Evolutionary conservation across 2,888 invertebrate genomes (phyloP).

Genomic region (Hypomecis punctinalis): DNA sequence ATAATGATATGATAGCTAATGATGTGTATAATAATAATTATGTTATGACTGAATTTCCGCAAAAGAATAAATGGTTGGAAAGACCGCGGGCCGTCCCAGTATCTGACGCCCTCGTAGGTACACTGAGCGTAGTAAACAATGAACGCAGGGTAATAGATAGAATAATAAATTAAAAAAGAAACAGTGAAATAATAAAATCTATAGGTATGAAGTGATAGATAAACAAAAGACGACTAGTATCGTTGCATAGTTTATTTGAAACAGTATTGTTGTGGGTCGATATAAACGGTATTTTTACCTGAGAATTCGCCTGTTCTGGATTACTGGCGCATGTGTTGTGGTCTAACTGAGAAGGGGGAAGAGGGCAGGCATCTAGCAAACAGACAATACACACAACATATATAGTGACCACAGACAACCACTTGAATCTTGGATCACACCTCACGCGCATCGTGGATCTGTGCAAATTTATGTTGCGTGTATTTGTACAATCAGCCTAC

Average conservation of each 20-base stretch:
- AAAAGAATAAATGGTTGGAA: constrained; percentile 58
- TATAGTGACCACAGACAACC: constrained; percentile 85
- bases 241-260: constrained; percentile 82
- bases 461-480: constrained; percentile 82
- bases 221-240: constrained; percentile 79
- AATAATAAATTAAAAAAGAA: constrained; percentile 63
- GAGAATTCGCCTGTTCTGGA: constrained; percentile 89
- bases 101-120: constrained; percentile 62
- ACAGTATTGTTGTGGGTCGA: constrained; percentile 81
- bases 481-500: constrained; percentile 78
- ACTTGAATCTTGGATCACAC: constrained; percentile 84
- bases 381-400: constrained; percentile 94
- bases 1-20: constrained; percentile 75
- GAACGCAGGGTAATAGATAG: constrained; percentile 64
- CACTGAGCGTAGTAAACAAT: constrained; percentile 73
- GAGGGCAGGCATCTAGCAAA: constrained; percentile 97
- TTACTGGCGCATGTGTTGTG: constrained; percentile 91
- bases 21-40: constrained; percentile 66
- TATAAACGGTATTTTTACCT: constrained; percentile 87
- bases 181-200: constrained; percentile 76
- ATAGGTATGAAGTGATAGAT: constrained; percentile 80
- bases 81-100: constrained; percentile 53
- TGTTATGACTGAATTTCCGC: constrained; percentile 52
- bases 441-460: constrained; percentile 77
- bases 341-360: constrained; percentile 94